Evolutionary conservation across 2,888 invertebrate genomes (phyloP).

Genomic region (Norana najaformis): DNA sequence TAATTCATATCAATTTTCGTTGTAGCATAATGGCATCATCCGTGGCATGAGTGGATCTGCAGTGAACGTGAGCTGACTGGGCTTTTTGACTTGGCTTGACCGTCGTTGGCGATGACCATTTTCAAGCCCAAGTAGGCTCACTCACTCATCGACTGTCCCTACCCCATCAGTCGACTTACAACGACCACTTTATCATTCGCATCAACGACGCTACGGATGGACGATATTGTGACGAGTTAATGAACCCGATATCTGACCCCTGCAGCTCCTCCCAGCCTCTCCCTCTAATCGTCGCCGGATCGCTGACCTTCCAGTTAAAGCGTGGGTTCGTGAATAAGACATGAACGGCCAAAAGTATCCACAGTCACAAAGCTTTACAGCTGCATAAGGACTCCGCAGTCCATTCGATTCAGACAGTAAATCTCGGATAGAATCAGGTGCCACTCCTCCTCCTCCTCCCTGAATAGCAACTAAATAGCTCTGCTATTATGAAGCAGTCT

Average conservation of each 20-base stretch:
- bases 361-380: not conserved
- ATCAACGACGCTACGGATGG: not conserved
- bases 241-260: not conserved
- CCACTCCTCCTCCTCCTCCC: not conserved
- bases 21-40: not conserved
- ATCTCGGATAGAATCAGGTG: not conserved
- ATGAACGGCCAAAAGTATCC: not conserved
- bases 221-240: not conserved
- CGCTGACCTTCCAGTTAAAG: not conserved
- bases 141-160: too few relatives aligned
- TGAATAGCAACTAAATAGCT: conserved; percentile 3
- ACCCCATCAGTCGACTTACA: not conserved
- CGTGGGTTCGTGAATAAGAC: not conserved
- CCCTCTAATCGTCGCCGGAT: not conserved
- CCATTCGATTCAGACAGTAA: not conserved
- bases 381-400: not conserved
- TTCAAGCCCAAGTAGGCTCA: not conserved
- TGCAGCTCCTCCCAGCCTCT: not conserved
- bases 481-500: not conserved
- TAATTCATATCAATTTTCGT: not conserved
- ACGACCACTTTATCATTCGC: not conserved
- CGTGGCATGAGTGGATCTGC: not conserved
- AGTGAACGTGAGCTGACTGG: not conserved
- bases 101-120: not conserved
- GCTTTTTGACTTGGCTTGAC: not conserved